Evolutionary conservation across 2,888 invertebrate species (phyloP), one percentile per base, ranked within the genome.

Genomic region (Stegophylla sp.): DNA sequence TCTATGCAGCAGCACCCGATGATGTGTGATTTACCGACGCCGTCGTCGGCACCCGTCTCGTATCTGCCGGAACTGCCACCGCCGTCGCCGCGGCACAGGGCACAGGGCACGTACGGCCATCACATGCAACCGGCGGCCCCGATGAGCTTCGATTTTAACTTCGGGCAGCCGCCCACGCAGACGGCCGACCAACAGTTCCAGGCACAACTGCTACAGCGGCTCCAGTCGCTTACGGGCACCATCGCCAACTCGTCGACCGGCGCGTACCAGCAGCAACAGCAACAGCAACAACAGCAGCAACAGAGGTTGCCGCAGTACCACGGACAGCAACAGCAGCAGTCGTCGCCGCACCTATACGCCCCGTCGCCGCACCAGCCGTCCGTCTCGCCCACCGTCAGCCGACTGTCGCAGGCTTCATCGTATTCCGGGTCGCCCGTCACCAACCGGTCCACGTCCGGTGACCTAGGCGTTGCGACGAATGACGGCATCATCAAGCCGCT

Each of bases 351-450:
- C n/a, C 83, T 83, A 51, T 85, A 76, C 71, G 61, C 82, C 63
- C 69, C 84, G 34, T 69, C 83, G 26, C 75, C 83, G 17, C 83
- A 84, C 61, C 82, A 64, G 23, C 77, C 76, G 75, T 79, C 83
- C 83, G 84, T 77, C 82, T 83, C 83, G 20, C 84, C 88, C 86
- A 64, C 64, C 86, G 83, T 83, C 43, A 81, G 83, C 51, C 64
- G 83, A 86, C 88, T 91, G 84, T 92, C 93, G 74, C 93, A 93
- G 91, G 92, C 90, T 10, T 84, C 87, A 20, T 85, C 86, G 72
- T 85, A 86, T 48, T 85, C 86, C 20, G 86, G 86, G 79, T 85
- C 87, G 81, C 86, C 87, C 67, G 86, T 85, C 82, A 85, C 79
- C 72, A 83, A 83, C 83, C 85, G 83, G 48, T 82, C 82, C 83